Percentiles rank a stretch among this genome's conserved stretches.
These are phyloP conservation scores for Trematomus bernacchii DNA, from an alignment of 2,797 vertebrate species.

Conservation along the genomic window DNA sequence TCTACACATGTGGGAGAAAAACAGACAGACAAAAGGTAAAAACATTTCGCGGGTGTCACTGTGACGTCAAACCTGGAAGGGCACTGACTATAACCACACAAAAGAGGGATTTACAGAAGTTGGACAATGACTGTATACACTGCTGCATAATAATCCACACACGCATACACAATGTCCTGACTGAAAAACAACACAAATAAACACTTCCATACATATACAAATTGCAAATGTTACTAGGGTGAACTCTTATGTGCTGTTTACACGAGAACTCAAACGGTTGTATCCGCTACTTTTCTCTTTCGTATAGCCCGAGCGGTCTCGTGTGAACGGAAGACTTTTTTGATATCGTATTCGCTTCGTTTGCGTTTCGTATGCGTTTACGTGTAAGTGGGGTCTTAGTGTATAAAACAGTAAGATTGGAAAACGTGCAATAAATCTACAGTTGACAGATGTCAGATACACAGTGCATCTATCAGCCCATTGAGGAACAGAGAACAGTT, in stretches of 20 bases:
- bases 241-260: too few species aligned
- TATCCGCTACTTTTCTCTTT: too few species aligned
- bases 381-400: too few species aligned
- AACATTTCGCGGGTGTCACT: conserved; percentile 31
- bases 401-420: too few species aligned
- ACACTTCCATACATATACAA: neutral
- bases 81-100: conserved; percentile 54
- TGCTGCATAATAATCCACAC: neutral
- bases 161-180: neutral
- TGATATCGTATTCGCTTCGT: too few species aligned
- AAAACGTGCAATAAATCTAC: neutral
- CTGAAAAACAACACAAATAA: conserved; percentile 30
- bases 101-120: conserved; percentile 65
- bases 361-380: too few species aligned
- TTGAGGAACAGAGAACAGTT: neutral
- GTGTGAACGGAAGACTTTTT: too few species aligned
- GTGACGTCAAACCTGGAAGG: conserved; percentile 46
- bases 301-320: too few species aligned
- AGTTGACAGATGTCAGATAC: neutral
- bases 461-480: neutral
- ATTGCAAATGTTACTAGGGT: neutral
- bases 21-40: neutral
- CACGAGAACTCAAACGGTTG: too few species aligned
- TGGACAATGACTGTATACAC: conserved; percentile 51
- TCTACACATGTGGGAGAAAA: conserved; percentile 2